Conservation (phyloP, 2,113 vertebrate species). For the Hippocampus barbouri region DNA sequence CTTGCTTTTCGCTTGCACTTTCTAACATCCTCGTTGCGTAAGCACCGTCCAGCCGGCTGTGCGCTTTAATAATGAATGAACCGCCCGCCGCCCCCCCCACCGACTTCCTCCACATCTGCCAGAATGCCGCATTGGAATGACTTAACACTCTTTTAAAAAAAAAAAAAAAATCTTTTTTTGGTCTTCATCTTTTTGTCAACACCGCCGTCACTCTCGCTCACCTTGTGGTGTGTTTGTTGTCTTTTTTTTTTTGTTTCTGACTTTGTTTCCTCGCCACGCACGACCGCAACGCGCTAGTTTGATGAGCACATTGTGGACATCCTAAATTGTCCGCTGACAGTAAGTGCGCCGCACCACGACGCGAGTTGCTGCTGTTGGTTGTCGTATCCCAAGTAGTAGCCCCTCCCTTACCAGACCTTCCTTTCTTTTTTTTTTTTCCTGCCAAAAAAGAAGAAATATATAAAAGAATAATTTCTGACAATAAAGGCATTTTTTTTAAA, state of each 20-base stretch:
- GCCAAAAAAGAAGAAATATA: background rate
- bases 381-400: background rate
- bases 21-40: conserved; percentile 5
- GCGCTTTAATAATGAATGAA: conserved; percentile 48
- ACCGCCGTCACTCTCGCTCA: conserved; percentile 40
- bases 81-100: conserved; percentile 13
- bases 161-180: background rate
- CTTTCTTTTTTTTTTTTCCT: background rate
- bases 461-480: background rate
- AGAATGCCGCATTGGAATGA: conserved; percentile 13
- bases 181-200: conserved; percentile 7
- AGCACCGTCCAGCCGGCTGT: conserved; percentile 29
- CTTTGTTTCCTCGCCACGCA: conserved; percentile 64
- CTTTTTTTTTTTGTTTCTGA: conserved; percentile 56
- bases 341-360: conserved; percentile 69
- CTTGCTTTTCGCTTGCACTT: background rate
- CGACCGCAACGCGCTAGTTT: conserved; percentile 63
- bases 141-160: background rate
- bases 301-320: conserved; percentile 77
- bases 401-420: background rate
- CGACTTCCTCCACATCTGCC: conserved; percentile 8
- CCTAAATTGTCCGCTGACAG: conserved; percentile 79
- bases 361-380: background rate
- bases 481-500: no score
- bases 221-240: conserved; percentile 47